Conservation (phyloP, 2,888 invertebrate genomes). For the Caenorhabditis sp. region DNA sequence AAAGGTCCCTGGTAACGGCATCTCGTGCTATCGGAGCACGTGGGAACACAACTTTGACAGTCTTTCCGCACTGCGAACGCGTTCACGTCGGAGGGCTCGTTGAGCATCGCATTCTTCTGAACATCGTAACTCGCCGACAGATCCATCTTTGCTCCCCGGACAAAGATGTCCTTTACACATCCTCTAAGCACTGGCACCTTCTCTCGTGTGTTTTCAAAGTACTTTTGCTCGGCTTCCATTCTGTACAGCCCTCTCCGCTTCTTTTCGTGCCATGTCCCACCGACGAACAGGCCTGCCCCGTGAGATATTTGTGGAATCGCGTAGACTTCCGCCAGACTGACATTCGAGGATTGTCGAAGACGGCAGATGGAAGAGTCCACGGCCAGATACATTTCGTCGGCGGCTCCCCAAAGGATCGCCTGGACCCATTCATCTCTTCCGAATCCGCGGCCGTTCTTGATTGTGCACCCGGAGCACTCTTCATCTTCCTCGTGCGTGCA, state of each 20-base stretch:
- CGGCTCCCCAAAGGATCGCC: conserved; percentile 56
- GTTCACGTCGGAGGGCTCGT: conserved; percentile 41
- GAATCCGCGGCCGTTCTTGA: conserved; percentile 42
- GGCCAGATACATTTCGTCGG: conserved; percentile 42
- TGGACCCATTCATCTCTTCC: conserved; percentile 64
- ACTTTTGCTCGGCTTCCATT: conserved; percentile 61
- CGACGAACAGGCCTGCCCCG: conserved; percentile 60
- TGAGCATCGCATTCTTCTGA: conserved; percentile 55
- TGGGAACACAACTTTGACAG: conserved; percentile 50
- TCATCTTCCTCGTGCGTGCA: conserved; percentile 52
- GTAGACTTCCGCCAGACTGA: conserved; percentile 58
- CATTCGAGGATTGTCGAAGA: conserved; percentile 22
- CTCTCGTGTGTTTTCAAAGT: conserved; percentile 70
- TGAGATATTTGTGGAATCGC: conserved; percentile 54
- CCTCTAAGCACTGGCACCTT: conserved; percentile 67
- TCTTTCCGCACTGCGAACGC: conserved; percentile 57
- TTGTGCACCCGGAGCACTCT: conserved; percentile 40
- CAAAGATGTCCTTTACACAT: conserved; percentile 67
- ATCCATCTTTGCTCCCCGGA: conserved; percentile 55
- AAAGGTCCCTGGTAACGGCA: conserved; percentile 51
- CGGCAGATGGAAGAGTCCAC: conserved; percentile 53
- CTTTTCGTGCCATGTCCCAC: conserved; percentile 66
- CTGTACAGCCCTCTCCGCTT: conserved; percentile 62
- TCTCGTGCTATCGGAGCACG: conserved; percentile 43
- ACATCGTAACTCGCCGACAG: conserved; percentile 44